These are phyloP conservation scores for Aradophagus sp. DNA, from an alignment of 1,140 invertebrate genomes.

Conservation along the genomic window DNA sequence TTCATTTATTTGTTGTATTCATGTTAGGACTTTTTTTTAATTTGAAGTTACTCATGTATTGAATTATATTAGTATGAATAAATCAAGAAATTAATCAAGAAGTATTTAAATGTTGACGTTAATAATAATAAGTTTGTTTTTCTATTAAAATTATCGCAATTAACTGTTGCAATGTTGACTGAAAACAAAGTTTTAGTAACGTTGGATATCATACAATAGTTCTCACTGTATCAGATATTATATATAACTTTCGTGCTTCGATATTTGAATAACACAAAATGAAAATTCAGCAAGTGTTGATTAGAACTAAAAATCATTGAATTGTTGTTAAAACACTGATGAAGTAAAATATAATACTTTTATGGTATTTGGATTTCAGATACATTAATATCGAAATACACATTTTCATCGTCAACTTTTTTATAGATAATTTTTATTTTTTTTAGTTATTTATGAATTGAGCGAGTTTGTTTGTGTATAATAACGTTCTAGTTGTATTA, in stretches of 20 bases:
- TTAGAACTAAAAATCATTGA: slow-evolving; percentile 3
- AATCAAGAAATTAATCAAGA: too few relatives aligned
- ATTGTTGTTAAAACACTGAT: slow-evolving; percentile 26
- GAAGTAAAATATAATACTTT: slow-evolving; percentile 49
- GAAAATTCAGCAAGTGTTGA: background rate
- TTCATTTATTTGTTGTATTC: too few relatives aligned
- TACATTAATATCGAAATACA: slow-evolving; percentile 35
- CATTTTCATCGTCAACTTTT: background rate
- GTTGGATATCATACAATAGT: slow-evolving; percentile 16
- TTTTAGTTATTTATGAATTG: slow-evolving; percentile 43
- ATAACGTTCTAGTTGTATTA: slow-evolving; percentile 61
- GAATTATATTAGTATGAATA: too few relatives aligned
- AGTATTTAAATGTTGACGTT: too few relatives aligned
- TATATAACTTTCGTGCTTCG: slow-evolving; percentile 29
- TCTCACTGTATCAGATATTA: slow-evolving; percentile 29
- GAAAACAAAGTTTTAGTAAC: too few relatives aligned
- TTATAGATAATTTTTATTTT: slow-evolving; percentile 6
- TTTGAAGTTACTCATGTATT: too few relatives aligned
- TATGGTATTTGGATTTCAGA: slow-evolving; percentile 26
- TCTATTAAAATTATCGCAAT: too few relatives aligned
- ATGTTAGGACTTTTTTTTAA: too few relatives aligned
- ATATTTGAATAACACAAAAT: slow-evolving; percentile 20
- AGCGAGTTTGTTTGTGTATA: slow-evolving; percentile 50
- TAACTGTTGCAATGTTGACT: too few relatives aligned
- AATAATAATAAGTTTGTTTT: too few relatives aligned